Conservation (phyloP, 2,888 invertebrate genomes). For the Limnephilus rhombicus region DNA sequence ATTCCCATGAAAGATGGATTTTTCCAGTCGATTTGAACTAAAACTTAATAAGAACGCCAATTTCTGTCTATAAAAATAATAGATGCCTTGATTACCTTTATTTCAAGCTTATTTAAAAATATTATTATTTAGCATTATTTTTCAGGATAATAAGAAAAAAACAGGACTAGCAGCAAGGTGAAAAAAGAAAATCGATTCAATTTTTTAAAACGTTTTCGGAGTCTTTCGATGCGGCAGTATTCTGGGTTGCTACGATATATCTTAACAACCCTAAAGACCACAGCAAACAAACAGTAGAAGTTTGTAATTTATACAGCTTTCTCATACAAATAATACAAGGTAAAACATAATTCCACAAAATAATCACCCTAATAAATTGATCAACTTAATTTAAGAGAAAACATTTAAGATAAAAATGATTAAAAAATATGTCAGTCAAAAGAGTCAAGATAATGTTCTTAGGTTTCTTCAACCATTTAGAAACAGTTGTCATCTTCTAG, state of each 20-base stretch:
- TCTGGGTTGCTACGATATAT: not conserved
- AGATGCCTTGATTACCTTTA: not conserved
- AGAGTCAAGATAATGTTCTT: not conserved
- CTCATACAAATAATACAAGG: not conserved
- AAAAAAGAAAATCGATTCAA: not conserved
- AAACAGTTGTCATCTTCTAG: not conserved
- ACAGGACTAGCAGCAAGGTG: not conserved
- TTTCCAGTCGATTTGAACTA: not conserved
- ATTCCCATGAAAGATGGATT: constrained; percentile 1
- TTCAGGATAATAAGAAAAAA: not conserved
- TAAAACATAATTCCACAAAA: not conserved
- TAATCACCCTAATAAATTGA: not conserved
- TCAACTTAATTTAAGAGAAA: constrained; percentile 1
- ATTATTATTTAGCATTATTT: not conserved
- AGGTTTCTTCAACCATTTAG: not conserved
- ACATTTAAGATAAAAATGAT: not conserved
- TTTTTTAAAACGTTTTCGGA: not conserved
- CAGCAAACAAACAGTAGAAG: not conserved
- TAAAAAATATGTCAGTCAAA: not conserved
- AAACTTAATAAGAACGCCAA: not conserved
- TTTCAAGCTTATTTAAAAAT: not conserved
- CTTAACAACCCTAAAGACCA: not conserved
- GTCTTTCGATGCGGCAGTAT: not conserved
- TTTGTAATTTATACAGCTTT: not conserved
- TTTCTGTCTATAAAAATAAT: not conserved